Evolutionary conservation across 2,113 vertebrate genomes (phyloP), one percentile per base, ranked within the genome.

Genomic region (Anoura caudifer): DNA sequence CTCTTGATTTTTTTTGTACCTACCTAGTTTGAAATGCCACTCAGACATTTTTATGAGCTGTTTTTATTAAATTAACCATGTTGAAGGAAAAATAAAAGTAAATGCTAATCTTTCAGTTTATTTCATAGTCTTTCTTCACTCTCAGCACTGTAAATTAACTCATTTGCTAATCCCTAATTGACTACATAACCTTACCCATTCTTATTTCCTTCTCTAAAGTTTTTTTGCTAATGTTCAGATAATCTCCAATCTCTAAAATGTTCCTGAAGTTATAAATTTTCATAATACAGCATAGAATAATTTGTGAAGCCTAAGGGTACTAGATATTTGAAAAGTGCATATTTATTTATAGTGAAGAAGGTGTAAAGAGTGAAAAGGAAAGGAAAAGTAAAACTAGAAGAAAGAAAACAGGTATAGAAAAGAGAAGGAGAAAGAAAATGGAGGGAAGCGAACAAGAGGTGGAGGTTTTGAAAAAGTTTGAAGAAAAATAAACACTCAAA

Each of bases 21-120:
- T 87, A 38, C 11, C 38, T 90, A 73, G 41, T 94, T 94, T 75
- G 84, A 89, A 93, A 50, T 92, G 33, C 75, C 54, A 7, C 17
- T 79, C 6, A 75, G 15, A 84, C 2, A 4, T 80, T 86, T 95
- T 77, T 89, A 76, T 89, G 94, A 93, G n/a, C 11, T 97, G 52
- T 80, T 96, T 94, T 95, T 83, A 28, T 87, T 19, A 93, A 97
- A 70, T 67, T 5, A 63, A 81, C 3, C 92, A 54, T 95, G 59
- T 91, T 82, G 4, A 75, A 86, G 41, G 28, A 47, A 91, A 94
- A 87, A 72, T 84, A 90, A 76, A 94, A 93, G 79, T 50, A 86
- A 92, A 76, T 54, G 52, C 5, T 81, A 38, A 50, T 82, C 24
- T 92, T 81, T 65, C 43, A 41, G 73, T 96, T 93, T 94, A 77